Evolutionary conservation across 1,140 invertebrate genomes (phyloP), one percentile per base, ranked within the genome.

Genomic region (Magallana gigas): DNA sequence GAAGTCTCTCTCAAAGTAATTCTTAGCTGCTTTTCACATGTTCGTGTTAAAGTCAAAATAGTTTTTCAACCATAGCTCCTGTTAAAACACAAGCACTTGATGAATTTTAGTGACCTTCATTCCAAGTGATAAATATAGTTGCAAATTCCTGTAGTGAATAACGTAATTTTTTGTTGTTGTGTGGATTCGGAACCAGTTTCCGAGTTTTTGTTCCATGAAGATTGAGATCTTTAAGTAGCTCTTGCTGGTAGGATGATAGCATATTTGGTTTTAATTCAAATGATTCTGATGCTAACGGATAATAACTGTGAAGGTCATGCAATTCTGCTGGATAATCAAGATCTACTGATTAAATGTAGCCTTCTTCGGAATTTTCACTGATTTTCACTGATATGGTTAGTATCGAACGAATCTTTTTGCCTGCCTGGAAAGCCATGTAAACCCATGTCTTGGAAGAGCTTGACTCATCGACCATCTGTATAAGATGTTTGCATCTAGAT

Each of bases 1-100:
- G 86, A 84, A 85, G 83, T 95, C 92, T 90, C 95, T 94, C 88
- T 94, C 92, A 90, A 95, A 95, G 57, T 92, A 91, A 86, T 92
- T 94, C 56, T 87, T 93, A 23, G 95, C 93, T 62, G 85, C 59
- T 85, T 91, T 93, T 91, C 95, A 89, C 36, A 92, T 86, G 9
- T 92, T 18, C 5, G 84, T 90, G 57, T 88, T 89, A 36, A 88
- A 84, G 8, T 88, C 85, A 23, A 90, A 90, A 36, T 91, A 90
- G 14, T 81, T 59, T 82, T 88, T 88, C 23, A 88, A 76, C 90
- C 88, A 90, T 1, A 86, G 83, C 7, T 60, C 11, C 71, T 89
- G 85, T 59, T 82, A 16, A 59, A 90, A 88, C 29, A 9, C 18
- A 9, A 89, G 29, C 8, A 85, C 87, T 83, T 82, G 62, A 62